Conservation (phyloP, 1,140 invertebrate species). For the Teleopsis dalmanni region DNA sequence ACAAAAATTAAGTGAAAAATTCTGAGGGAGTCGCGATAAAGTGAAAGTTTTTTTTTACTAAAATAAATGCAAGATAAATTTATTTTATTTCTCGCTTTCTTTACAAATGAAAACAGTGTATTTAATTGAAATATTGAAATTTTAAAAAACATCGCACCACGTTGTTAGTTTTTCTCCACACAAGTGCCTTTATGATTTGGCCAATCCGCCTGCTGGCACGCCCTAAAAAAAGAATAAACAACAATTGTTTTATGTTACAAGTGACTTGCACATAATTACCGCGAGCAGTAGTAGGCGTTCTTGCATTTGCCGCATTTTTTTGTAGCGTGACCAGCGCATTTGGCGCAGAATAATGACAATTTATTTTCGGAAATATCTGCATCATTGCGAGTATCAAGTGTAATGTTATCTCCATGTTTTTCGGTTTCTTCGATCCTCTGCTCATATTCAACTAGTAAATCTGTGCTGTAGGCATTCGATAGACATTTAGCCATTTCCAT, state of each 20-base stretch:
- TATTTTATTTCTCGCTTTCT: too few species aligned
- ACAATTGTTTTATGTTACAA: not conserved
- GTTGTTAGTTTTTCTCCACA: conserved; percentile 7
- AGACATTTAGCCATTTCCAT: conserved; percentile 46
- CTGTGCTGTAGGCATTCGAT: conserved; percentile 47
- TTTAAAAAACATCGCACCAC: too few species aligned
- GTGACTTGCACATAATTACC: conserved; percentile 23
- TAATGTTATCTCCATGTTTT: conserved; percentile 12
- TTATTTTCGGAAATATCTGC: conserved; percentile 4
- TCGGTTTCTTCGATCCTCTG: conserved; percentile 17
- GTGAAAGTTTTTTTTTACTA: conserved; percentile 15
- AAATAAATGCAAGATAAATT: conserved; percentile 5
- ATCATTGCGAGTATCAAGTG: conserved; percentile 7
- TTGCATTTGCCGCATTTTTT: conserved; percentile 50
- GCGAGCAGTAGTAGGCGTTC: conserved; percentile 46
- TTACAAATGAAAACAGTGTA: too few species aligned
- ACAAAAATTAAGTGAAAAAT: conserved; percentile 5
- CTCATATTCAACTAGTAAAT: conserved; percentile 47
- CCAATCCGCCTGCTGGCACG: conserved; percentile 49
- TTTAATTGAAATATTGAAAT: conserved; percentile 3
- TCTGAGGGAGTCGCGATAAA: not conserved
- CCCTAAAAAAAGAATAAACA: conserved; percentile 26
- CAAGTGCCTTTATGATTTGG: conserved; percentile 44
- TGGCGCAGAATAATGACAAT: too few species aligned
- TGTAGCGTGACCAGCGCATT: conserved; percentile 43